Percentiles rank a stretch among this genome's conserved stretches.
phyloP scores from a whole-genome alignment of 2,113 vertebrate species.

The Cebidichthys violaceus region DNA sequence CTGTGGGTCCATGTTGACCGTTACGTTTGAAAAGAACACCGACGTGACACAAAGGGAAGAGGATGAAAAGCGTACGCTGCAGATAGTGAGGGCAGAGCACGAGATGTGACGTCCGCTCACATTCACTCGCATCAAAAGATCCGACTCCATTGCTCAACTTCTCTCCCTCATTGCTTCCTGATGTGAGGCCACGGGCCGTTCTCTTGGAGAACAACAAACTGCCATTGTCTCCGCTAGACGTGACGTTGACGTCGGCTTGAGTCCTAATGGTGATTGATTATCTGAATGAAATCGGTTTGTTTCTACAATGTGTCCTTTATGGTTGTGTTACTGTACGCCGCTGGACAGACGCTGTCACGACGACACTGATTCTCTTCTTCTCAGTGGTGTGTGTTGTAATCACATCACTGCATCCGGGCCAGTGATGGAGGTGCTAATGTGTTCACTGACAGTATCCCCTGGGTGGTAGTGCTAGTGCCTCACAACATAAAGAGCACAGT shows the following conservation, averaged over 20 bases:
- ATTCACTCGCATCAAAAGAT: conserved; percentile 79
- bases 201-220: conserved; percentile 65
- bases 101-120: conserved; percentile 73
- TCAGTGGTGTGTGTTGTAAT: not conserved
- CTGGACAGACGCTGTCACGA: not conserved
- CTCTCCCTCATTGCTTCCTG: conserved; percentile 73
- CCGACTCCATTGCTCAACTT: conserved; percentile 65
- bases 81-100: conserved; percentile 70
- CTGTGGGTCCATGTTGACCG: not conserved
- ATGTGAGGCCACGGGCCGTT: conserved; percentile 62
- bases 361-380: not conserved
- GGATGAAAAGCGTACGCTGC: conserved; percentile 58
- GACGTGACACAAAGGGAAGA: conserved; percentile 63
- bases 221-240: conserved; percentile 59
- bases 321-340: not conserved
- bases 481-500: conserved; percentile 22
- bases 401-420: not conserved
- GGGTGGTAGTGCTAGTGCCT: conserved; percentile 10
- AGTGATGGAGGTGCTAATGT: not conserved
- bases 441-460: not conserved
- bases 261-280: conserved; percentile 35
- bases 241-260: conserved; percentile 50
- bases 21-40: conserved; percentile 41
- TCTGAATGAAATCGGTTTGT: conserved; percentile 30
- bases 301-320: conserved; percentile 13